phyloP scores from a whole-genome alignment of 2,888 invertebrate genomes.

The Ochropleura leucogaster region DNA sequence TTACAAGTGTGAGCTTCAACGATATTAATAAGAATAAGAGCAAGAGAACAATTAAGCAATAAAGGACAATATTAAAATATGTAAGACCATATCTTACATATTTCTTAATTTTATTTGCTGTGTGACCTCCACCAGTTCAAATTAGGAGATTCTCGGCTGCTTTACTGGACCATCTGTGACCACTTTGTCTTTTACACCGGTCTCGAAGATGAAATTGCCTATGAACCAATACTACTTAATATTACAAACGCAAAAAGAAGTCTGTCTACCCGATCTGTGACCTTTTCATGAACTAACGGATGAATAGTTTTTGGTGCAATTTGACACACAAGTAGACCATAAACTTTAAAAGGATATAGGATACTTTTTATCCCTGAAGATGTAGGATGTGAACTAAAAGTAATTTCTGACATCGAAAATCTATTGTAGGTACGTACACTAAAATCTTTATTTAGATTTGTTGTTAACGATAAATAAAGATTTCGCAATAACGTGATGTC shows the following conservation, averaged over 20 bases:
- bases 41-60: too few species aligned
- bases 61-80: too few species aligned
- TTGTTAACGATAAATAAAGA: not conserved
- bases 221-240: not conserved
- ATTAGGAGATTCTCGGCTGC: not conserved
- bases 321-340: not conserved
- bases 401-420: not conserved
- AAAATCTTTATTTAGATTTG: too few species aligned
- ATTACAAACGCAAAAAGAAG: not conserved
- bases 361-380: not conserved
- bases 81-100: too few species aligned
- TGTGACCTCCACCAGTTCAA: not conserved
- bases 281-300: not conserved
- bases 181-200: not conserved
- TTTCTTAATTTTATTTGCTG: too few species aligned
- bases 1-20: too few species aligned
- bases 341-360: not conserved
- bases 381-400: too few species aligned
- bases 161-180: not conserved
- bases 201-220: not conserved
- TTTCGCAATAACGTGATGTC: not conserved
- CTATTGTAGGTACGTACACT: not conserved
- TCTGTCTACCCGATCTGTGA: not conserved
- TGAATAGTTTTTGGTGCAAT: not conserved
- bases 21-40: too few species aligned